These are phyloP conservation scores for Arvicanthis niloticus DNA, from an alignment of 2,113 vertebrate species.

Conservation along the genomic window DNA sequence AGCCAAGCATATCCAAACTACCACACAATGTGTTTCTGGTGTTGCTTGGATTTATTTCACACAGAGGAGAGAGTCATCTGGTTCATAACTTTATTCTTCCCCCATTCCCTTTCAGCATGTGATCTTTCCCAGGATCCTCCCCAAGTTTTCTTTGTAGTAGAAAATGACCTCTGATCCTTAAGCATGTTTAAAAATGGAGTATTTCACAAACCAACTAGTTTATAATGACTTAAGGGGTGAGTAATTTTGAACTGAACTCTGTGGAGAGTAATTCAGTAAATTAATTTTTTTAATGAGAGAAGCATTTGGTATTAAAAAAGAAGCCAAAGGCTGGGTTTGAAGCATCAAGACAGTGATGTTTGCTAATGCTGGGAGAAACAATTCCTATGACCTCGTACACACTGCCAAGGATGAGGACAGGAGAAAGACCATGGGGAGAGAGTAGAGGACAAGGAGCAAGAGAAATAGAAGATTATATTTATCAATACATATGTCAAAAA, in stretches of 20 bases:
- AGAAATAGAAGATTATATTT: background rate
- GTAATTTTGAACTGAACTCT: constrained; percentile 73
- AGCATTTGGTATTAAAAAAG: background rate
- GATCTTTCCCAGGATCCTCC: background rate
- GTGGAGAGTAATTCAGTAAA: constrained; percentile 68
- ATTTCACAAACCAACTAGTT: constrained; percentile 81
- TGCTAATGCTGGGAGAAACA: background rate
- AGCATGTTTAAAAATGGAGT: constrained; percentile 74
- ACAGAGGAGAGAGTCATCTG: background rate
- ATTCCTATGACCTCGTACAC: background rate
- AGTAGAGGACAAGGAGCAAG: background rate
- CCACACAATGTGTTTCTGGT: background rate
- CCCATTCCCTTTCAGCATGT: background rate
- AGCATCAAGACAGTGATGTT: background rate
- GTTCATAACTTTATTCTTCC: background rate
- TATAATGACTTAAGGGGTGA: constrained; percentile 80
- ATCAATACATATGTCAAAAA: background rate
- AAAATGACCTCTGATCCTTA: background rate
- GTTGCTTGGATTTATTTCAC: background rate
- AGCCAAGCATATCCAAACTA: no score
- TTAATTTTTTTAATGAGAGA: constrained; percentile 39
- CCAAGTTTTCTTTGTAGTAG: background rate
- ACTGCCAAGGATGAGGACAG: background rate
- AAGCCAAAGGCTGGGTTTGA: background rate
- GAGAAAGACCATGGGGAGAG: background rate